Evolutionary conservation across 2,888 invertebrate genomes (phyloP).

Genomic region (Pristionchus fissidentatus): DNA sequence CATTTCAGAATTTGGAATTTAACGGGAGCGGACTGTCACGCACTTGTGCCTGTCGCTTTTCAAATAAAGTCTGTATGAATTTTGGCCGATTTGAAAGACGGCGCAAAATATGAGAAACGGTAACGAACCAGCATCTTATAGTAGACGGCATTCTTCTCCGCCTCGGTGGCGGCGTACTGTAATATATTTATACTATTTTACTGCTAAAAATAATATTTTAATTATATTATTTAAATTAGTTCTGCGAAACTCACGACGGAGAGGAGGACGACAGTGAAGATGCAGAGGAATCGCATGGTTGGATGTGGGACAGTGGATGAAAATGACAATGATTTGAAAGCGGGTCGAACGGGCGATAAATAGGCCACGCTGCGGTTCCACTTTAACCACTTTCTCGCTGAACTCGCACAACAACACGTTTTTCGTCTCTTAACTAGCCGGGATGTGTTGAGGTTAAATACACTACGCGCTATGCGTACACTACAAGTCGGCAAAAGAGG

Average conservation of each 20-base stretch:
- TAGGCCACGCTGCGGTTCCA: not conserved
- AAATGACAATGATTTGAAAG: not conserved
- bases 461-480: too few relatives aligned
- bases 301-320: too few relatives aligned
- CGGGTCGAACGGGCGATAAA: not conserved
- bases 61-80: not conserved
- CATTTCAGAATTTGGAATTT: too few relatives aligned
- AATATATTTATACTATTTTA: not conserved
- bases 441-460: too few relatives aligned
- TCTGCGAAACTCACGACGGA: not conserved
- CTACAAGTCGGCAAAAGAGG: too few relatives aligned
- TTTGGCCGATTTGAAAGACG: not conserved
- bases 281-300: not conserved
- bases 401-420: too few relatives aligned
- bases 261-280: not conserved
- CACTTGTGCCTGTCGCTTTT: not conserved
- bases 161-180: not conserved
- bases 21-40: too few relatives aligned
- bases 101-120: not conserved
- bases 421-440: not conserved
- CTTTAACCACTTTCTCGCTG: not conserved
- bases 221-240: too few relatives aligned
- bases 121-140: conserved; percentile 20
- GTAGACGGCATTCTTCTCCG: not conserved
- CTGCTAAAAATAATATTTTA: not conserved